phyloP scores from a whole-genome alignment of 2,113 vertebrate genomes.

The Chionis minor region DNA sequence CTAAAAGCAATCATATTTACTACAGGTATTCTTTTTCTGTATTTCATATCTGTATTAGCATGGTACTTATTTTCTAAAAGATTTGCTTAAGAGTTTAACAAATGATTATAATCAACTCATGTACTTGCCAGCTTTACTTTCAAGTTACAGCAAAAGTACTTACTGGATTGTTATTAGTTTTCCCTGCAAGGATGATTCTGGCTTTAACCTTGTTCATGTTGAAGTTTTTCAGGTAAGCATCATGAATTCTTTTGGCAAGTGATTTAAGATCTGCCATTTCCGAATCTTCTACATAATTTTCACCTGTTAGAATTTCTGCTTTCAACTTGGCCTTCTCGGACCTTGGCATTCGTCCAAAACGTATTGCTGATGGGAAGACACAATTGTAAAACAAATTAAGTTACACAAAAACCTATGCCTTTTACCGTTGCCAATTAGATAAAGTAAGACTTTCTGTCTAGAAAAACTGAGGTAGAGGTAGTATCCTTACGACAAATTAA shows the following conservation, averaged over 20 bases:
- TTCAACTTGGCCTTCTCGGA: conserved; percentile 97
- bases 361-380: conserved; percentile 83
- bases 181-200: conserved; percentile 91
- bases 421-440: background rate
- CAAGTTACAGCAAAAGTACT: conserved; percentile 44
- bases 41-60: background rate
- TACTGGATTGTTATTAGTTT: conserved; percentile 90
- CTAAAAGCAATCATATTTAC: background rate
- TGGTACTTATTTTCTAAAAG: background rate
- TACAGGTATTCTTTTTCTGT: background rate
- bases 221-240: conserved; percentile 98
- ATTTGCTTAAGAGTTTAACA: background rate
- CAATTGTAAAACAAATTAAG: background rate
- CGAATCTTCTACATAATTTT: conserved; percentile 81
- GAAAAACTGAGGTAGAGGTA: background rate
- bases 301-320: conserved; percentile 90
- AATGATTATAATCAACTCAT: background rate
- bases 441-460: background rate
- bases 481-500: background rate
- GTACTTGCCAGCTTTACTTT: background rate
- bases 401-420: background rate
- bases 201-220: conserved; percentile 99
- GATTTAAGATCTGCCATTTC: conserved; percentile 89
- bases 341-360: conserved; percentile 96
- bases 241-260: conserved; percentile 91